Evolutionary conservation across 2,888 invertebrate genomes (phyloP).

Genomic region (Eupithecia exiguata): DNA sequence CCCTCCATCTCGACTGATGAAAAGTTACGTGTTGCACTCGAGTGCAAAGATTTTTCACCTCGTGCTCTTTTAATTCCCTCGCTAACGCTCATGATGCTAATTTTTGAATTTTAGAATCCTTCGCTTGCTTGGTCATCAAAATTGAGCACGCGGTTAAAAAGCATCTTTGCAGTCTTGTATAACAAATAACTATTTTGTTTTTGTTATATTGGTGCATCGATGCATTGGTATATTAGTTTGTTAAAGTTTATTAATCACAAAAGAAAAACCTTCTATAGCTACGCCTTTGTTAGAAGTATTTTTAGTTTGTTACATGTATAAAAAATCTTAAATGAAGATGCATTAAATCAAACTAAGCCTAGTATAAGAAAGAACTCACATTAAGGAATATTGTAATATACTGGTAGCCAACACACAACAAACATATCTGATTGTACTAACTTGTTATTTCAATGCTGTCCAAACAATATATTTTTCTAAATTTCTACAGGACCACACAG

Average conservation of each 20-base stretch:
- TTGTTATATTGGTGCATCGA: conserved; percentile 17
- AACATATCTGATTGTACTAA: not conserved
- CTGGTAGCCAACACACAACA: not conserved
- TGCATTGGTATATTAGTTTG: conserved; percentile 18
- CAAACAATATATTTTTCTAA: not conserved
- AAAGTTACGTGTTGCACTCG: no score
- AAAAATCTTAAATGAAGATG: not conserved
- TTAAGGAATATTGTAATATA: not conserved
- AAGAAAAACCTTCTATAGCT: not conserved
- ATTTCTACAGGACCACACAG: not conserved
- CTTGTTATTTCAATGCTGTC: not conserved
- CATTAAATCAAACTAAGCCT: not conserved
- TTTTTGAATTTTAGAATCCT: no score
- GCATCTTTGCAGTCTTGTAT: no score
- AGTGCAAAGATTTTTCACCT: no score
- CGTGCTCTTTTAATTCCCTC: no score
- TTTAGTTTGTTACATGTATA: not conserved
- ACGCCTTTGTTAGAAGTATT: conserved; percentile 10
- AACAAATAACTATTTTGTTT: no score
- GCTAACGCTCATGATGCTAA: no score
- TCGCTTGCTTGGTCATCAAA: no score
- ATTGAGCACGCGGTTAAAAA: no score
- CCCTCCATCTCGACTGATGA: no score
- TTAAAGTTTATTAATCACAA: conserved; percentile 16
- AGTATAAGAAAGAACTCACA: not conserved